Conservation (phyloP, 2,888 invertebrate genomes). For the Cephus nigrinus region DNA sequence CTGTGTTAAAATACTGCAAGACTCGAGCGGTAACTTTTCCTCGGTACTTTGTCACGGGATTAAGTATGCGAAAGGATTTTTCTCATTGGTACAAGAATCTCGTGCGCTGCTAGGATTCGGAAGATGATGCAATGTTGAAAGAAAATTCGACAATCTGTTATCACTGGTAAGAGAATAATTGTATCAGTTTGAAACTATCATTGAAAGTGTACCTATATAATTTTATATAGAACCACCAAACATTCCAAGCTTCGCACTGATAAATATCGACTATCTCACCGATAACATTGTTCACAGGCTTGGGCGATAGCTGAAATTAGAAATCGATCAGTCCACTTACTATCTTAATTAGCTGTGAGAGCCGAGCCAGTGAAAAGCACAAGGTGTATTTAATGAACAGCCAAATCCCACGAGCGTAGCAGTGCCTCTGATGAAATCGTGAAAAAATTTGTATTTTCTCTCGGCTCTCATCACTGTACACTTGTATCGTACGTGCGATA, state of each 20-base stretch:
- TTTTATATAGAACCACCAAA: not conserved
- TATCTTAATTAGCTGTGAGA: not conserved
- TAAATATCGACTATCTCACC: not conserved
- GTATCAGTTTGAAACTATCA: not conserved
- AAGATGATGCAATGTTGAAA: not conserved
- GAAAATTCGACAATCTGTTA: not conserved
- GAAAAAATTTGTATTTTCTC: not conserved
- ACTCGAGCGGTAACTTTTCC: not conserved
- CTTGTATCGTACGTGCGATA: not conserved
- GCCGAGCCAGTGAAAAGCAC: not conserved
- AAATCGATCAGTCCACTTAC: not conserved
- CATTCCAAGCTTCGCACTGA: not conserved
- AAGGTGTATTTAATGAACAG: not conserved
- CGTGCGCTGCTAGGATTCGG: conserved; percentile 15
- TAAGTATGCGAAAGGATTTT: not conserved
- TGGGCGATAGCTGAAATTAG: not conserved
- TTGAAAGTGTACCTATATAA: not conserved
- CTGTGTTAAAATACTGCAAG: not conserved
- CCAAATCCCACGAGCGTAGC: not conserved
- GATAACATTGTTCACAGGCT: not conserved
- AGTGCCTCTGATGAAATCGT: not conserved
- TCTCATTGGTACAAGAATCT: conserved; percentile 23
- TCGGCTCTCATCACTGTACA: not conserved
- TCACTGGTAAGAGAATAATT: not conserved
- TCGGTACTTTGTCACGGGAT: not conserved